Percentiles rank a stretch among this genome's conserved stretches.
phyloP scores from a whole-genome alignment of 2,113 vertebrate species.

The Bujurquina vittata region DNA sequence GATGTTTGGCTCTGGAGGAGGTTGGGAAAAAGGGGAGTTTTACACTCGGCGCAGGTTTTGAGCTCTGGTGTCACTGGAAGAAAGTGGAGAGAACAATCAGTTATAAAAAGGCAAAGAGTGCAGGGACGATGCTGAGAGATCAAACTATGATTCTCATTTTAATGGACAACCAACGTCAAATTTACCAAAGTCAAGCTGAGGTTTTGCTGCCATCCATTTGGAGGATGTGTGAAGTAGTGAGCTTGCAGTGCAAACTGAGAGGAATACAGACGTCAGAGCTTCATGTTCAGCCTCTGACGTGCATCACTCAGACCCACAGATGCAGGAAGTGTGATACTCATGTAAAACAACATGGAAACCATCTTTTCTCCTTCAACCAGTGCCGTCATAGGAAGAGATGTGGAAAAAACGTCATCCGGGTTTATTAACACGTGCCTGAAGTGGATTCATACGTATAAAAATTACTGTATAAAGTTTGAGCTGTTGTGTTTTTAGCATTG shows the following conservation, averaged over 20 bases:
- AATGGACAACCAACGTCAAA: neutral
- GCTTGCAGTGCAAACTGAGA: neutral
- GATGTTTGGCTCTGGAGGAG: slow-evolving; percentile 12
- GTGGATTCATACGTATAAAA: neutral
- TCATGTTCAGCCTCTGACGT: neutral
- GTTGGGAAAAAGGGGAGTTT: neutral
- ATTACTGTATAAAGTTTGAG: neutral
- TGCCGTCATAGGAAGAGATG: neutral
- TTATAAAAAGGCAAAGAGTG: neutral
- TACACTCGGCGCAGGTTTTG: fast-evolving
- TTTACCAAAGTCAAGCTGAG: neutral
- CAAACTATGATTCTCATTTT: neutral
- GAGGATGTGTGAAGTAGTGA: fast-evolving
- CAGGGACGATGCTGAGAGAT: neutral
- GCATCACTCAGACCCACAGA: neutral
- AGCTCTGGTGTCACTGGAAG: neutral
- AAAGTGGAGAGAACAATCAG: neutral
- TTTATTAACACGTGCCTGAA: neutral
- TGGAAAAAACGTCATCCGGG: neutral
- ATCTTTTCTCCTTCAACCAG: neutral
- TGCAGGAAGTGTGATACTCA: neutral
- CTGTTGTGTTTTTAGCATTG: neutral
- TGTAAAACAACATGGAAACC: neutral
- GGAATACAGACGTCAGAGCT: no score
- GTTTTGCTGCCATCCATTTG: neutral